Evolutionary conservation across 2,113 vertebrate genomes (phyloP), one percentile per base, ranked within the genome.

Genomic region (Caloenas nicobarica): DNA sequence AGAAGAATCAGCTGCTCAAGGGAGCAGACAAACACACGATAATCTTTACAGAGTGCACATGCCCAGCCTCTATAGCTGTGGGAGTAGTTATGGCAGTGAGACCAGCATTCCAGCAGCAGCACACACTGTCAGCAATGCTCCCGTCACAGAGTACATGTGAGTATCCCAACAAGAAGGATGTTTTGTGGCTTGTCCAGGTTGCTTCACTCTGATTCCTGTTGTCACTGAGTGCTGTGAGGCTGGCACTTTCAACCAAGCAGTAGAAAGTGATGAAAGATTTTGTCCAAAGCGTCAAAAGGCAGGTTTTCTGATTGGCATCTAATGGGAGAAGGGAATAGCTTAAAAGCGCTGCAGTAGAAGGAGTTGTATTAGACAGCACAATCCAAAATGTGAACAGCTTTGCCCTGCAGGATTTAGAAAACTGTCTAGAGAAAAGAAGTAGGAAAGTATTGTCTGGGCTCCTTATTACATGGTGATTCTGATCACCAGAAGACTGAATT

Each of bases 71-170:
- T 99, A 99, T 97, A 99, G 99, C 98, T 99, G 99, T 40, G 99
- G 99, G 13, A 99, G 99, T 98, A 99, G 99, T 98, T 99, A 99
- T 36, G 99, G 99, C 97, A 99, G 99, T 19, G 99, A 99, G 98
- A 98, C 98, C 96, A 99, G 99, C 98, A 99, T 99, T 91, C 99
- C 99, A 1, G 99, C 99, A 1, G 98, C 99, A 4, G 99, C 99
- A 26, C 99, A 99, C 98, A 99, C 99, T 1, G 99, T 99, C 98
- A 99, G 99, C 98, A 99, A 99, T 25, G 99, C 99, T 16, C 99
- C 99, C 0, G 99, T 99, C 96, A 99, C 99, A 0, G 99, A 99
- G 97, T 99, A 99, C 98, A 99, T 99, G 99, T 99, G 98, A 98
- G 99, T 98, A 68, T 95, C 58, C 23, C 44, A 0, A 46, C 46